A percentile compares a stretch with the other conserved stretches of the same genome.
Evolutionary conservation across 2,797 vertebrate species (phyloP).

Genomic region (Potorous gilbertii): DNA sequence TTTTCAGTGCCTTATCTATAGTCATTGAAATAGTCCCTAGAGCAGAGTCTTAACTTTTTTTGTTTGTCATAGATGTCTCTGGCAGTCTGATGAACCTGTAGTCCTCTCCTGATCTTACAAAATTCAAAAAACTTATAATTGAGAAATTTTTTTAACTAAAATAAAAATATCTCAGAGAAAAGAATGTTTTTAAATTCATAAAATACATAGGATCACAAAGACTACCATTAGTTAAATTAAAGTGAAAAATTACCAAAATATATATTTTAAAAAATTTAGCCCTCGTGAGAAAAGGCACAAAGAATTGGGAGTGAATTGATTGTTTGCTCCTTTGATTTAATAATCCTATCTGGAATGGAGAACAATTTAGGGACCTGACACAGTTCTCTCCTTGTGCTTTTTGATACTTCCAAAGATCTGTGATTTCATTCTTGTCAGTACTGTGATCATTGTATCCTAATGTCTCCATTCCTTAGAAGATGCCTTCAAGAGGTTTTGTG

Average conservation of each 20-base stretch:
- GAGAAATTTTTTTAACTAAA: neutral
- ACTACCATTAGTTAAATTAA: neutral
- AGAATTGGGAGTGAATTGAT: rapidly evolving
- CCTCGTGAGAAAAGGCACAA: neutral
- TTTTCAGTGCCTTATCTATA: neutral
- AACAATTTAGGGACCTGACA: rapidly evolving
- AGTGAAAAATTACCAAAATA: neutral
- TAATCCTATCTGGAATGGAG: rapidly evolving
- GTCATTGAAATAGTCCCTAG: neutral
- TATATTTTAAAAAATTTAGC: neutral
- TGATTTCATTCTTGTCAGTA: neutral
- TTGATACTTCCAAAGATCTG: neutral
- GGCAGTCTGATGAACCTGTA: neutral
- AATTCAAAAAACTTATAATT: neutral
- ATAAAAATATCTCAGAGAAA: neutral
- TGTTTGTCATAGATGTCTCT: neutral
- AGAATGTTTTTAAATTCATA: neutral
- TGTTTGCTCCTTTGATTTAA: neutral
- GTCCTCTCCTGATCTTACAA: neutral
- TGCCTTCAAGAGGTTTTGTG: neutral
- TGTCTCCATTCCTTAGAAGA: neutral
- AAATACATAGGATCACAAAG: neutral
- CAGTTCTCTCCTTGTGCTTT: neutral
- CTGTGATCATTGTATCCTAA: neutral
- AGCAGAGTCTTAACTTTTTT: neutral